phyloP scores from a whole-genome alignment of 2,113 vertebrate genomes.

The Polypterus bichir region DNA sequence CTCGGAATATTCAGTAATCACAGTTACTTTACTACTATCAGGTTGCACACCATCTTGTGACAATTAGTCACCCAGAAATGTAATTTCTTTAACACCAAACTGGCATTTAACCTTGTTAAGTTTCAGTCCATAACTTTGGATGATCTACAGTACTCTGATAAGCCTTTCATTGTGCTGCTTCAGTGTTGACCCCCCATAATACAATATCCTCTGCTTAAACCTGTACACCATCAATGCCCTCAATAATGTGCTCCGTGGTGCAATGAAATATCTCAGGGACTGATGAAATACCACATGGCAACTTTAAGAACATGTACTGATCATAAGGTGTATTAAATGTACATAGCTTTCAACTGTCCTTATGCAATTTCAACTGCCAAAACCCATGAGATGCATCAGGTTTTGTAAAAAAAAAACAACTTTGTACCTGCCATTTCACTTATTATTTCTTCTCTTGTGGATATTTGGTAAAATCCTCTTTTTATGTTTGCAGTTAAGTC shows the following conservation, averaged over 20 bases:
- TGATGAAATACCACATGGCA: not conserved
- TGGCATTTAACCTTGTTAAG: too few species aligned
- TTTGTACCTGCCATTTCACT: not conserved
- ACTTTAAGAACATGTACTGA: not conserved
- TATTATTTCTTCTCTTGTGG: not conserved
- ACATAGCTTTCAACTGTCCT: not conserved
- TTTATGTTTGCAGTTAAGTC: not conserved
- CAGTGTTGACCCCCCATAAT: not conserved
- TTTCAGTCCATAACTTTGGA: constrained; percentile 9
- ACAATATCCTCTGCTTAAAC: not conserved
- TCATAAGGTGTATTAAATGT: not conserved
- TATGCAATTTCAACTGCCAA: not conserved
- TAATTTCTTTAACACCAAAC: constrained; percentile 12
- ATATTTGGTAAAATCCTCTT: not conserved
- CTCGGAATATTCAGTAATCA: constrained; percentile 5
- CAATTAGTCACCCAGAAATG: constrained; percentile 5
- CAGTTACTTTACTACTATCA: constrained; percentile 5
- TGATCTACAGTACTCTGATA: not conserved
- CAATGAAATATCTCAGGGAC: not conserved
- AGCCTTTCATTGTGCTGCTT: not conserved
- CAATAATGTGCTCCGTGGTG: not conserved
- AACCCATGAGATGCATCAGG: not conserved
- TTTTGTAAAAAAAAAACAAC: not conserved
- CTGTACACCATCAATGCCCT: not conserved
- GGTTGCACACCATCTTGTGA: too few species aligned